phyloP scores from a whole-genome alignment of 2,888 invertebrate species.

The Zeuzera pyrina region DNA sequence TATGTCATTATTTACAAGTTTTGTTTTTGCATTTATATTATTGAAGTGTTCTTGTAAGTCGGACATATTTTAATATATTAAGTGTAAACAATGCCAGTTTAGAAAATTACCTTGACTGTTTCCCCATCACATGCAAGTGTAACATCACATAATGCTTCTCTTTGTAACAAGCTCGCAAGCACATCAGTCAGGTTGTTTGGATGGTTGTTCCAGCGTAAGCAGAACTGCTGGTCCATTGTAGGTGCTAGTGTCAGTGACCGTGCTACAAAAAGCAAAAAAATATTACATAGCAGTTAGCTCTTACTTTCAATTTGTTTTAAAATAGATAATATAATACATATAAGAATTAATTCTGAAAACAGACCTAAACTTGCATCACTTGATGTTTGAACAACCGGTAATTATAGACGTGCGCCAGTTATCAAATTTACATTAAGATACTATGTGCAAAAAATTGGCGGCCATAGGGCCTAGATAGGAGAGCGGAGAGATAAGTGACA shows the following conservation, averaged over 20 bases:
- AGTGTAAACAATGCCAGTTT: background rate
- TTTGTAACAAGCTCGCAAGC: constrained; percentile 87
- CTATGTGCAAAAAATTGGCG: constrained; percentile 66
- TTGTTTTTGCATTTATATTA: too few relatives aligned
- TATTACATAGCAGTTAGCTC: constrained; percentile 19
- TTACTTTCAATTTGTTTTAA: constrained; percentile 4
- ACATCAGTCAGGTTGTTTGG: constrained; percentile 93
- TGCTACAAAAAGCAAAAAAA: constrained; percentile 42
- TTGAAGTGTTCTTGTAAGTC: too few relatives aligned
- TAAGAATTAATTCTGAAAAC: constrained; percentile 23
- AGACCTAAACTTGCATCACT: constrained; percentile 41
- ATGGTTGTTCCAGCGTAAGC: constrained; percentile 96
- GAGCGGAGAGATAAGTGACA: constrained; percentile 71
- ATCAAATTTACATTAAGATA: constrained; percentile 62
- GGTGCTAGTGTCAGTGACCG: constrained; percentile 73
- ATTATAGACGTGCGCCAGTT: constrained; percentile 56
- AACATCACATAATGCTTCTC: constrained; percentile 93
- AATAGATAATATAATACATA: background rate
- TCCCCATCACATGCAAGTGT: constrained; percentile 94
- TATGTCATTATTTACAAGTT: too few relatives aligned
- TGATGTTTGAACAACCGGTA: constrained; percentile 50
- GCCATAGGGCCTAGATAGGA: constrained; percentile 72
- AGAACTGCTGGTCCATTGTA: constrained; percentile 88
- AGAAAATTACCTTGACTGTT: constrained; percentile 78
- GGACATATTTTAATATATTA: too few relatives aligned